Base-by-base conservation (phyloP, 2,888 invertebrate species). In the Pterostichus madidus region DNA sequence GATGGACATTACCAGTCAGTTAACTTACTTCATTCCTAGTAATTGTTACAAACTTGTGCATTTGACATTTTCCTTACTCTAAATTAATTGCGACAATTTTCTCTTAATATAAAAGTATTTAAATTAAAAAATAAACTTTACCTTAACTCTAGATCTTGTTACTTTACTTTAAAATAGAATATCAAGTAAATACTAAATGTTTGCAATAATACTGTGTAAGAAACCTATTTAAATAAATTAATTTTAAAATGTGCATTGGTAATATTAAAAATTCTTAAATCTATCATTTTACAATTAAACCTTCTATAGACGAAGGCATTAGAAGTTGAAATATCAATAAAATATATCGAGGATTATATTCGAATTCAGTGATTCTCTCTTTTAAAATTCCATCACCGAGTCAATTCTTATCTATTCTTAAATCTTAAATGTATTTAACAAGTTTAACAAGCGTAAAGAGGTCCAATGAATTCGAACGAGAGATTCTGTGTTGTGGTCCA, bases 31-130 rank as follows among this genome's bases (percentile, higher is more conserved):
- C 81, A 46, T 59, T 61, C 75, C 75, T 81, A 75, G 11, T 44
- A 53, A 35, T 79, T 64, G 17, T 68, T 64, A 64, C 53, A 77
- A 77, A 61, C 73, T 81, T 81, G 81, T 81, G 81, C 81, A 81
- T 81, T 81, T 81, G 80, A 80, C 80, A 80, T 80, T 80, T 80
- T 80, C 71, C 73, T 68, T 80, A 78, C 46, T 59, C 61, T 78
- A 78, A 78, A 61, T 59, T 78, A 78, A 78, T 53, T 78, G 78
- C 46, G 49, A 79, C 32, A 64, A 39, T 61, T 61, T 46, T 59
- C 31, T 44, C 49, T 68, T 64, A 64, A 79, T 44, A 79, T 68
- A 79, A 79, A 61, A 79, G 53, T 77, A 77, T 53, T 35, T 56
- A 77, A 56, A 77, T 52, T 73, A 32, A 75, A 75, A 75, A 75